Evolutionary conservation across 2,113 vertebrate species (phyloP).

Genomic region (Galbula dea): DNA sequence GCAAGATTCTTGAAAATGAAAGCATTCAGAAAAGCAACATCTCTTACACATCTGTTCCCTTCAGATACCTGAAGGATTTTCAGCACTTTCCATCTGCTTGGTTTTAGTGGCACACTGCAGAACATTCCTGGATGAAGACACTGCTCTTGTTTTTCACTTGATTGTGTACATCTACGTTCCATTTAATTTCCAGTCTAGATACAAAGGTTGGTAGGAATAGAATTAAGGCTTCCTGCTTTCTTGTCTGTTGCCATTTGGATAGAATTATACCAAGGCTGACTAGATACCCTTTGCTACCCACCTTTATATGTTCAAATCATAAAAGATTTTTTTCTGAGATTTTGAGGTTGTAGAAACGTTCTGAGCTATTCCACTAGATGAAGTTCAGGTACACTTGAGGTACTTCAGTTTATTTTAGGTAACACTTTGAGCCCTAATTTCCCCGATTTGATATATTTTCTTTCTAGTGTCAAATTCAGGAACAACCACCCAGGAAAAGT

Average conservation of each 20-base stretch:
- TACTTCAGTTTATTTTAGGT: neutral
- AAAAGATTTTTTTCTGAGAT: neutral
- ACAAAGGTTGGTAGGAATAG: neutral
- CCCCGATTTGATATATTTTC: neutral
- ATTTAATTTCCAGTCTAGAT: neutral
- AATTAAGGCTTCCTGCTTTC: neutral
- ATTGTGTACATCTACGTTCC: neutral
- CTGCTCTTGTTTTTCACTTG: neutral
- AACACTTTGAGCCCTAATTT: neutral
- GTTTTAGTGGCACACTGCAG: neutral
- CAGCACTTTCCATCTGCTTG: neutral
- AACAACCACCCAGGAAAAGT: neutral
- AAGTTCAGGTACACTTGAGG: neutral
- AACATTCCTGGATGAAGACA: neutral
- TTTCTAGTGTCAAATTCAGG: neutral
- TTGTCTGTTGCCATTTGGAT: neutral
- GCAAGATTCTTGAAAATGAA: neutral
- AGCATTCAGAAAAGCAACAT: neutral
- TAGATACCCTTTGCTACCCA: neutral
- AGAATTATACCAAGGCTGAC: neutral
- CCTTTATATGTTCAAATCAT: neutral
- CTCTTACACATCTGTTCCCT: neutral
- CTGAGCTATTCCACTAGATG: neutral
- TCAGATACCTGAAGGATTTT: neutral
- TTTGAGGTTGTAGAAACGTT: neutral